Percentiles rank a stretch among this genome's conserved stretches.
phyloP scores from a whole-genome alignment of 2,888 invertebrate genomes.

The Andrena chrysosceles region DNA sequence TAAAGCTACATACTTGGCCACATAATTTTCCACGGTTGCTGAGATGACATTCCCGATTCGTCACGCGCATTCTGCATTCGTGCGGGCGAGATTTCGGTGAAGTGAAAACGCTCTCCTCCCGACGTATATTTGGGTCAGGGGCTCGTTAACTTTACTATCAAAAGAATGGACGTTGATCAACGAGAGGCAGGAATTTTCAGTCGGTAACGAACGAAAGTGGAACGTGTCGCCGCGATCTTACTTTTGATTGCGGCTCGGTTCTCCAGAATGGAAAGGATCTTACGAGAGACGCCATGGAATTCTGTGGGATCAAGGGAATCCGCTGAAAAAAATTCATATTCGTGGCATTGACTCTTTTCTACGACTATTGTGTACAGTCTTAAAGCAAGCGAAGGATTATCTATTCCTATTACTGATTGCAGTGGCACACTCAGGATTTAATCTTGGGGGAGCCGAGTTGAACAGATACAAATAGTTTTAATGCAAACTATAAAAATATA shows the following conservation, averaged over 20 bases:
- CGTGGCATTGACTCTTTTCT: too few species aligned
- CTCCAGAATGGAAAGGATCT: constrained; percentile 56
- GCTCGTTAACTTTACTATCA: constrained; percentile 33
- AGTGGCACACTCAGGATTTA: too few species aligned
- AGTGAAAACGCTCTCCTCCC: constrained; percentile 41
- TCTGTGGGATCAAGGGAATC: too few species aligned
- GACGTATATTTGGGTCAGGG: constrained; percentile 51
- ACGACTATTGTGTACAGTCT: too few species aligned
- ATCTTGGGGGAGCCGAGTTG: too few species aligned
- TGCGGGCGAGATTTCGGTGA: constrained; percentile 15
- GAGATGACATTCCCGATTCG: background rate
- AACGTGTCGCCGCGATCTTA: constrained; percentile 57
- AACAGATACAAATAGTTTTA: too few species aligned
- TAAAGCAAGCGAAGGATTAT: too few species aligned
- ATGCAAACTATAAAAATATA: too few species aligned
- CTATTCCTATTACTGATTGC: too few species aligned
- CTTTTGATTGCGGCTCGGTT: constrained; percentile 51
- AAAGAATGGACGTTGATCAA: constrained; percentile 40
- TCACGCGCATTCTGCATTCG: background rate
- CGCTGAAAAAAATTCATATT: background rate
- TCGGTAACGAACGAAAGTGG: constrained; percentile 60
- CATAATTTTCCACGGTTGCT: background rate
- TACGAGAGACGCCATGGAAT: background rate
- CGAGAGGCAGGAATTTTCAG: constrained; percentile 44
- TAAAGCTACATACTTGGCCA: background rate